A percentile compares a stretch with the other conserved stretches of the same genome.
These are phyloP conservation scores for Daktulosphaira vitifoliae DNA, from an alignment of 1,140 invertebrate species.

Conservation along the genomic window DNA sequence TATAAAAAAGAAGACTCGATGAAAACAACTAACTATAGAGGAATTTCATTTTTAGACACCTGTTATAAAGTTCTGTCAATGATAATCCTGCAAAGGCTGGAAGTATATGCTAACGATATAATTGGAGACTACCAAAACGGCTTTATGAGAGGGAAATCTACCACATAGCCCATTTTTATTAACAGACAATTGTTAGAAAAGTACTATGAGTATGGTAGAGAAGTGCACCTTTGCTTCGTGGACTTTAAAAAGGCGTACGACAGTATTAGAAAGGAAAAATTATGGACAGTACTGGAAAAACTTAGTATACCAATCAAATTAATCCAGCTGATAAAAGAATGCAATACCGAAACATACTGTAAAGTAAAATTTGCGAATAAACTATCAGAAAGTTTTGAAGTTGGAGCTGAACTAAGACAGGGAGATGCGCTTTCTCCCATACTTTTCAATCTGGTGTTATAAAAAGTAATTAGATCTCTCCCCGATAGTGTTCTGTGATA, in stretches of 20 bases:
- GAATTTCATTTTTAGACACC: constrained; percentile 35
- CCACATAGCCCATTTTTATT: constrained; percentile 7
- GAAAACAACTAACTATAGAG: constrained; percentile 39
- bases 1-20: constrained; percentile 39
- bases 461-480: constrained; percentile 2
- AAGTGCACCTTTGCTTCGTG: constrained; percentile 22
- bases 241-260: constrained; percentile 31
- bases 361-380: constrained; percentile 1
- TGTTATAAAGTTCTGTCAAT: constrained; percentile 23
- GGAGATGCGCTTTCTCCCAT: too few species aligned
- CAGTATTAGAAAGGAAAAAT: constrained; percentile 44
- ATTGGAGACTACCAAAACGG: constrained; percentile 20
- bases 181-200: constrained; percentile 29
- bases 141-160: constrained; percentile 10
- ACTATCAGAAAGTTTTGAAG: too few species aligned
- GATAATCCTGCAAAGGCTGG: constrained; percentile 4
- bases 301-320: constrained; percentile 11
- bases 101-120: not conserved
- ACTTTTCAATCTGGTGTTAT: too few species aligned
- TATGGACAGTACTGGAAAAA: not conserved
- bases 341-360: not conserved
- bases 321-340: not conserved
- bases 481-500: not conserved
- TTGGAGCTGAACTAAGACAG: too few species aligned
- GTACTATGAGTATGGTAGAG: constrained; percentile 5